Conservation (phyloP, 2,888 invertebrate genomes). For the Agriopis aurantiaria region DNA sequence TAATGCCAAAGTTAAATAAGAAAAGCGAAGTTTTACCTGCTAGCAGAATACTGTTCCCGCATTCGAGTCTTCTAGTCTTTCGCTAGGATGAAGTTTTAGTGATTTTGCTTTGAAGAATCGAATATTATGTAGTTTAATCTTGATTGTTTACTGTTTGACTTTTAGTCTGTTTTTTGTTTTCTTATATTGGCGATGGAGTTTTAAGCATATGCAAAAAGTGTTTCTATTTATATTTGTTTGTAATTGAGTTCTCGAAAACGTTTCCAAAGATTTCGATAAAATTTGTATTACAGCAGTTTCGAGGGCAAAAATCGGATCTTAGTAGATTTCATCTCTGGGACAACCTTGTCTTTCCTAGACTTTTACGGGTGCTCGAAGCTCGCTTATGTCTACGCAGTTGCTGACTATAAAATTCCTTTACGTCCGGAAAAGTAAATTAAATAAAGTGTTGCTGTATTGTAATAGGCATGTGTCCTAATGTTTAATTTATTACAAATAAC, state of each 20-base stretch:
- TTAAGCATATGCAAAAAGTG: too few relatives aligned
- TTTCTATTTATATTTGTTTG: too few relatives aligned
- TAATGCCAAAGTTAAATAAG: conserved; percentile 60
- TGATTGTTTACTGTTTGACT: background rate
- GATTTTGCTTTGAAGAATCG: conserved; percentile 25
- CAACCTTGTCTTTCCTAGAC: background rate
- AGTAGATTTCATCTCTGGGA: background rate
- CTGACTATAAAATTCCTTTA: background rate
- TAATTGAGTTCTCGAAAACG: too few relatives aligned
- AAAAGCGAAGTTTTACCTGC: conserved; percentile 53
- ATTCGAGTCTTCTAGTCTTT: conserved; percentile 28
- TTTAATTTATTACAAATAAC: too few relatives aligned
- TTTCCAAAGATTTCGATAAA: too few relatives aligned
- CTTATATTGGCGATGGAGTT: background rate
- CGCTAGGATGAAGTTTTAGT: conserved; percentile 36
- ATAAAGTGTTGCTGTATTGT: too few relatives aligned
- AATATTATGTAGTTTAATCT: background rate
- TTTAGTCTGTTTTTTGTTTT: background rate
- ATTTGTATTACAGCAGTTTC: too few relatives aligned
- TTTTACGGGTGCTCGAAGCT: background rate
- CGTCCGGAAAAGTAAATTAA: background rate
- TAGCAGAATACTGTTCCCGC: conserved; percentile 38
- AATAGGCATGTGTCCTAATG: too few relatives aligned
- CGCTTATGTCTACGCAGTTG: background rate
- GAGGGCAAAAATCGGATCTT: too few relatives aligned